A percentile compares a stretch with the other conserved stretches of the same genome.
These are phyloP conservation scores for Cygnus buccinator DNA, from an alignment of 2,113 vertebrate species.

Conservation along the genomic window DNA sequence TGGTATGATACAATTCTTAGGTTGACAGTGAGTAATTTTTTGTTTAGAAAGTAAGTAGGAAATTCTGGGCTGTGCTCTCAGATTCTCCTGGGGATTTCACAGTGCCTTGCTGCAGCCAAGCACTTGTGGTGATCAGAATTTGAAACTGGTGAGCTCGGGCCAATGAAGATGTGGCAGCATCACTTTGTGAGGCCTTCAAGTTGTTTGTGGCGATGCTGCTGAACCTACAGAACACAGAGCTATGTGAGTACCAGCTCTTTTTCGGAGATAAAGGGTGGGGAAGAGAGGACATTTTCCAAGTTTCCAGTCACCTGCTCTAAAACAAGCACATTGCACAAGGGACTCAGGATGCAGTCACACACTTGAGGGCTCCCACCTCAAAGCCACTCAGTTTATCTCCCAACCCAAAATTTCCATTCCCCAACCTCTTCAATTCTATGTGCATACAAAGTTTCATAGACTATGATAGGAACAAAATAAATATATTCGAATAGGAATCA, in stretches of 20 bases:
- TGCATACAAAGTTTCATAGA: background rate
- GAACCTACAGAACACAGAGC: background rate
- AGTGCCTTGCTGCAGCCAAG: background rate
- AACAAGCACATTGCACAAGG: background rate
- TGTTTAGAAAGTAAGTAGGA: background rate
- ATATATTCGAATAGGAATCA: background rate
- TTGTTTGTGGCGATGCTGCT: background rate
- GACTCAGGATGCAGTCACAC: background rate
- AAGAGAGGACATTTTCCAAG: background rate
- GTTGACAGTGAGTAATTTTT: background rate
- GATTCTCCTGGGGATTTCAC: background rate
- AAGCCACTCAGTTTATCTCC: background rate
- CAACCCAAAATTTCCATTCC: background rate
- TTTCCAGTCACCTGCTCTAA: background rate
- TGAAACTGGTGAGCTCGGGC: background rate
- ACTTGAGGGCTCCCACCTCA: background rate
- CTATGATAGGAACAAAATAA: background rate
- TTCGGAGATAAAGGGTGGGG: background rate
- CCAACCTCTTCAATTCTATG: background rate
- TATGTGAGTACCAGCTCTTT: background rate
- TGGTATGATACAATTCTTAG: background rate
- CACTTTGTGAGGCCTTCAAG: background rate
- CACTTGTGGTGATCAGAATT: background rate
- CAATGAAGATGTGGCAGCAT: background rate
- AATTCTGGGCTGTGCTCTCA: background rate